Conservation (phyloP, 2,888 invertebrate species). For the Lingula anatina region DNA sequence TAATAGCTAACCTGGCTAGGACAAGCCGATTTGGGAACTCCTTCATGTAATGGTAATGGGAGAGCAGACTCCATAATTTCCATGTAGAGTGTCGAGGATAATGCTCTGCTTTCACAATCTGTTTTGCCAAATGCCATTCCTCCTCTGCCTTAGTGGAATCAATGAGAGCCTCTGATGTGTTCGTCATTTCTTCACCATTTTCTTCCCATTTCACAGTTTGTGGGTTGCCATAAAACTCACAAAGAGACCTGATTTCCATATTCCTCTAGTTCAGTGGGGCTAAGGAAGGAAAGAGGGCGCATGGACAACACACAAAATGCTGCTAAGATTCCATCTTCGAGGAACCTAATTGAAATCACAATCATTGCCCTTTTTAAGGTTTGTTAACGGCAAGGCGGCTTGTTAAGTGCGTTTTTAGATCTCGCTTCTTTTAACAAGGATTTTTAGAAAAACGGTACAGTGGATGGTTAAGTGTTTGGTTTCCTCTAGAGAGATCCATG, state of each 20-base stretch:
- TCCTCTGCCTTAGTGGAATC: not conserved
- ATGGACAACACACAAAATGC: constrained; percentile 9
- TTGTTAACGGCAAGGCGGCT: no score
- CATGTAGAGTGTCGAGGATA: constrained; percentile 3
- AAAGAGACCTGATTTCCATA: constrained; percentile 11
- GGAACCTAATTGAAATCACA: no score
- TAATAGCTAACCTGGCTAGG: constrained; percentile 7
- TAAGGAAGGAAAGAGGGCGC: constrained; percentile 10
- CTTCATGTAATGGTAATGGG: constrained; percentile 6
- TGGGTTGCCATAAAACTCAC: constrained; percentile 6
- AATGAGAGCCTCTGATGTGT: constrained; percentile 4
- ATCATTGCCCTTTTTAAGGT: no score
- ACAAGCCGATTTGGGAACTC: constrained; percentile 9
- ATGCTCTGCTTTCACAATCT: constrained; percentile 5
- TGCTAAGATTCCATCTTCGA: constrained; percentile 12
- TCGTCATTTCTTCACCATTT: not conserved
- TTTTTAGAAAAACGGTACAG: no score
- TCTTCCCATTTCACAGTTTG: constrained; percentile 5
- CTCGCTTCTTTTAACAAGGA: no score
- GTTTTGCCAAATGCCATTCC: constrained; percentile 9
- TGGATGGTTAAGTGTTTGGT: no score
- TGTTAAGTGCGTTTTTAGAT: no score
- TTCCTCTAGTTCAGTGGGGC: constrained; percentile 3
- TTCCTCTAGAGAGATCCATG: no score
- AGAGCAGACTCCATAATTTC: constrained; percentile 8